Conservation (phyloP, 2,888 invertebrate genomes). For the Metellina segmentata region DNA sequence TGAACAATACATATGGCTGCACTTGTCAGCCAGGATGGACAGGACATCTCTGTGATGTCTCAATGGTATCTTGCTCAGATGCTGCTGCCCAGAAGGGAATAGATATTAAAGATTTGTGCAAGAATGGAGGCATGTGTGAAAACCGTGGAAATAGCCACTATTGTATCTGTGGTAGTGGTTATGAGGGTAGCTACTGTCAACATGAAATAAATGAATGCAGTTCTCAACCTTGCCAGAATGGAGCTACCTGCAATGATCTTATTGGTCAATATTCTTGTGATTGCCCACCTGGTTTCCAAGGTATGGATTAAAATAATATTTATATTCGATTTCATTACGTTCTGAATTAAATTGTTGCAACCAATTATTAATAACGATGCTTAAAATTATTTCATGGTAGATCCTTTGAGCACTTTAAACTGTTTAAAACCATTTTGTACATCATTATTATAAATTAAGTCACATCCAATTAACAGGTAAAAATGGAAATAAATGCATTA, state of each 20-base stretch:
- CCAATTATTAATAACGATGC: no score
- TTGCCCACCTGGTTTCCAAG: slow-evolving; percentile 92
- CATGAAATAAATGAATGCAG: slow-evolving; percentile 97
- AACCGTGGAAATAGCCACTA: slow-evolving; percentile 94
- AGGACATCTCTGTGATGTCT: slow-evolving; percentile 95
- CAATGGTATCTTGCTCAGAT: slow-evolving; percentile 86
- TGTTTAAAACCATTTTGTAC: neutral
- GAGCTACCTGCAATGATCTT: slow-evolving; percentile 97
- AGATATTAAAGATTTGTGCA: slow-evolving; percentile 89
- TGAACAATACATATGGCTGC: slow-evolving; percentile 91
- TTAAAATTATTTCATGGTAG: no score
- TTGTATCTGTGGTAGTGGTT: slow-evolving; percentile 98
- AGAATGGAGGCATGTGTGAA: slow-evolving; percentile 96
- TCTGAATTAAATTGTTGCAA: no score
- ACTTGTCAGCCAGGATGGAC: slow-evolving; percentile 94
- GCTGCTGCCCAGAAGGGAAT: slow-evolving; percentile 83
- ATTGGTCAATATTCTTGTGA: slow-evolving; percentile 97
- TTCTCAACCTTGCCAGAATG: slow-evolving; percentile 95
- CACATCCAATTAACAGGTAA: no score
- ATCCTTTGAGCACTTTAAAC: neutral
- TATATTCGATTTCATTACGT: neutral
- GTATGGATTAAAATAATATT: slow-evolving; percentile 77
- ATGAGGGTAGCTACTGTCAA: slow-evolving; percentile 96
- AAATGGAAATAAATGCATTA: no score
- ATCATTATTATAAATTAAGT: neutral